These are phyloP conservation scores for Oxyura jamaicensis DNA, from an alignment of 2,113 vertebrate genomes.

Conservation along the genomic window DNA sequence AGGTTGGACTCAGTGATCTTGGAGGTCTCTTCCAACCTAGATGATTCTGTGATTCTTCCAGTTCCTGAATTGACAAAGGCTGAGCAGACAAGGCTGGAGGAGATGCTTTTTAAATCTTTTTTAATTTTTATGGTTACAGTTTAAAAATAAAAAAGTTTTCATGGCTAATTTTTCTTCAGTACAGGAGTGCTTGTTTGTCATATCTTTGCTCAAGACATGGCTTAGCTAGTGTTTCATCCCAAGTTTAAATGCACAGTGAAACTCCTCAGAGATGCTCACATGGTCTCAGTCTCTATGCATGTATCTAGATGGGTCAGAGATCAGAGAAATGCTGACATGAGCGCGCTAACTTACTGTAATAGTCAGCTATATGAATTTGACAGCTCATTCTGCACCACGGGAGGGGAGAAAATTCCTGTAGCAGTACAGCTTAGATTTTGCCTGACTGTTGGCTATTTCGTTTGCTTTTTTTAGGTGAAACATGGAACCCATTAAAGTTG, in stretches of 20 bases:
- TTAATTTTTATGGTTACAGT: background rate
- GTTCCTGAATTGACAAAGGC: background rate
- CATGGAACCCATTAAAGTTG: slow-evolving; percentile 96
- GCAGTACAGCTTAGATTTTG: background rate
- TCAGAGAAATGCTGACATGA: background rate
- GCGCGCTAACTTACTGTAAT: background rate
- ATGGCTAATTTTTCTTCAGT: background rate
- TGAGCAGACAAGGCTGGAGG: background rate
- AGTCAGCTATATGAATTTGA: background rate
- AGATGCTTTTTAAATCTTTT: background rate
- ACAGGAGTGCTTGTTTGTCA: background rate
- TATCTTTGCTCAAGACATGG: background rate
- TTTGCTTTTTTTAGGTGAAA: slow-evolving; percentile 83
- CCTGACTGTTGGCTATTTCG: background rate
- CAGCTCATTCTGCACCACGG: background rate
- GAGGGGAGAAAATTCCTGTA: background rate
- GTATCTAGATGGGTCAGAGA: background rate
- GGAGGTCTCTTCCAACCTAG: too few relatives aligned
- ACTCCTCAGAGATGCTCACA: background rate
- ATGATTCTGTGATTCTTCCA: background rate
- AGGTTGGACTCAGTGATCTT: too few relatives aligned
- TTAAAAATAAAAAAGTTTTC: background rate
- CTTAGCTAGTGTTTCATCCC: background rate
- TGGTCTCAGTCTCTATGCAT: background rate
- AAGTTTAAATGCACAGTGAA: background rate